Base-by-base conservation (phyloP, 2,113 vertebrate genomes). In the Malaclemys terrapin region DNA sequence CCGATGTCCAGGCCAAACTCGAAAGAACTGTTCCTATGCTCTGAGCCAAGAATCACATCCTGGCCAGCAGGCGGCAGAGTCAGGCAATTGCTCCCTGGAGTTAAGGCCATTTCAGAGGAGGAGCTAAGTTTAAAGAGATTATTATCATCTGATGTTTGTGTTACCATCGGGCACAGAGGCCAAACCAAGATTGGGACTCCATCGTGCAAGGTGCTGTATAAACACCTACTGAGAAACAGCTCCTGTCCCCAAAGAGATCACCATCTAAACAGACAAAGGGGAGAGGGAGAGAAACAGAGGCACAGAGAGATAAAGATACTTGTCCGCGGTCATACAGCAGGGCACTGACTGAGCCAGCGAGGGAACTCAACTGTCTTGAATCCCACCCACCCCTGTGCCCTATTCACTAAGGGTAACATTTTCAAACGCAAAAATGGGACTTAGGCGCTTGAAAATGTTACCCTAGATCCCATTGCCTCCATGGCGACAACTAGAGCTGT, bases 31-130 rank as follows among this genome's bases (percentile, higher is more conserved):
- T 97, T 95, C 95, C 95, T 11, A 20, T 85, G 42, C 42, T 90
- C 81, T 80, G 88, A 88, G 96, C 94, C 96, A 96, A 97, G 86
- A 97, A 95, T 89, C 97, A 96, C 96, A 97, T 96, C 92, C 96
- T 96, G 94, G 93, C 88, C 88, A 94, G 95, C 87, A 94, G 85
- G 78, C 78, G 92, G 85, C 94, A 96, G 69, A 75, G 85, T n/a
- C 79, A 94, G 84, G 89, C 94, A 91, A 35, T 49, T 76, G 83
- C 57, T 89, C 82, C 94, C 82, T 80, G 80, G 69, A 95, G 53
- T 45, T 80, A 42, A 76, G 69, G 38, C 22, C 10, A 10, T 42
- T 42, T 75, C 69, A 42, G 69, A 22, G 16, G 62, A 65, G 38
- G n/a, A 42, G 72, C 38, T 45, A 42, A 45, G 38, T 76, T 25